phyloP scores from a whole-genome alignment of 1,140 invertebrate species.

The Tetramorium parvispinum region DNA sequence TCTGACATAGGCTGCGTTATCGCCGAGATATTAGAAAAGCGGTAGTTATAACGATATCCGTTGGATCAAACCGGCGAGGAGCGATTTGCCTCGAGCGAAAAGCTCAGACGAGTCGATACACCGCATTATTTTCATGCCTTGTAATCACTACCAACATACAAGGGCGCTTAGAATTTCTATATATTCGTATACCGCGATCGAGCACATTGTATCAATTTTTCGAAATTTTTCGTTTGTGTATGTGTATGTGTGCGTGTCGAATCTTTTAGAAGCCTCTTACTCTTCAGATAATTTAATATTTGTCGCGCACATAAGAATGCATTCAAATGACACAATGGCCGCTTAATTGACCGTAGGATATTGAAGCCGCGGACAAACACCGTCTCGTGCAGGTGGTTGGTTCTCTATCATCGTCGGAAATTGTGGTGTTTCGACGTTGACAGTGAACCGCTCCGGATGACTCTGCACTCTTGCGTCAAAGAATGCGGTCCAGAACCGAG shows the following conservation, averaged over 20 bases:
- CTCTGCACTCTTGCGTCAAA: slow-evolving; percentile 64
- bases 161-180: background rate
- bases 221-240: background rate
- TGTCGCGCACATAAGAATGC: slow-evolving; percentile 21
- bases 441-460: slow-evolving; percentile 70
- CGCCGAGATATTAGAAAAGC: background rate
- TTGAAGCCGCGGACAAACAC: slow-evolving; percentile 34
- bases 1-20: background rate
- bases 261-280: background rate
- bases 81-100: background rate
- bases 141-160: background rate
- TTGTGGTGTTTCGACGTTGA: slow-evolving; percentile 70
- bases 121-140: background rate
- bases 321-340: slow-evolving; percentile 63
- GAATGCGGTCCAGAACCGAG: slow-evolving; percentile 71
- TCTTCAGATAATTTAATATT: slow-evolving; percentile 49
- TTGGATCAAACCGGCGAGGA: background rate
- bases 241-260: background rate
- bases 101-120: background rate
- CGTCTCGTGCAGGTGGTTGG: slow-evolving; percentile 12
- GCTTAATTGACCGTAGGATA: slow-evolving; percentile 72
- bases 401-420: slow-evolving; percentile 61
- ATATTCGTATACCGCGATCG: background rate
- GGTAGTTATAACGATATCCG: background rate
- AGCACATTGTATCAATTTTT: background rate